Percentiles rank a stretch among this genome's conserved stretches.
These are phyloP conservation scores for Cataglyphis albicans DNA, from an alignment of 2,888 invertebrate species.

Conservation along the genomic window DNA sequence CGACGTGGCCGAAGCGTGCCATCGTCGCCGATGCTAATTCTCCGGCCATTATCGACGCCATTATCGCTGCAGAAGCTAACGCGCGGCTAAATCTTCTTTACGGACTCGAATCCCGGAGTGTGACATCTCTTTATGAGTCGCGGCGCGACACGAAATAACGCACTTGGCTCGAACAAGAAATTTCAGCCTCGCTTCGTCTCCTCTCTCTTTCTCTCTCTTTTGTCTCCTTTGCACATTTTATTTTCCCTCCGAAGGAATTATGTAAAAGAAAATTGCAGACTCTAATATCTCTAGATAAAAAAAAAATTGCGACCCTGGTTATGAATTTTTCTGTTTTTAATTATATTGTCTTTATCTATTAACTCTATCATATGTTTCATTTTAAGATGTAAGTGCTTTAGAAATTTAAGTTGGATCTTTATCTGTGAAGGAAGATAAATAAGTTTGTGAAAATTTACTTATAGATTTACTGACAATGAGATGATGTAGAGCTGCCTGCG, in stretches of 20 bases:
- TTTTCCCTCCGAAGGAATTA: neutral
- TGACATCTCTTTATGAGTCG: slow-evolving; percentile 30
- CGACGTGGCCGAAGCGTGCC: slow-evolving; percentile 29
- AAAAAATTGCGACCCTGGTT: neutral
- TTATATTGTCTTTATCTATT: neutral
- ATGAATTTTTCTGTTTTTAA: neutral
- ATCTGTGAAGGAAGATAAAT: neutral
- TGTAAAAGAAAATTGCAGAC: neutral
- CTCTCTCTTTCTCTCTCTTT: neutral
- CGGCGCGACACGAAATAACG: neutral
- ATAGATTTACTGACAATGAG: too few relatives aligned
- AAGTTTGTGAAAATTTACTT: neutral
- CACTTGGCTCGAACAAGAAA: neutral
- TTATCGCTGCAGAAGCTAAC: slow-evolving; percentile 47
- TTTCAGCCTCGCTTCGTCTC: neutral
- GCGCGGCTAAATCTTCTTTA: slow-evolving; percentile 24
- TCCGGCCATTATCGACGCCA: slow-evolving; percentile 33
- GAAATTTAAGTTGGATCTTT: neutral
- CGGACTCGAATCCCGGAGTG: slow-evolving; percentile 11
- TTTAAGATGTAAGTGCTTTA: neutral
- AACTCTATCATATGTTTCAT: neutral
- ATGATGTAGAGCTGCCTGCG: slow-evolving; percentile 10
- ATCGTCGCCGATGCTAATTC: slow-evolving; percentile 48
- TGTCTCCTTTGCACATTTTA: neutral
- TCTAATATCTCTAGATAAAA: neutral